Evolutionary conservation across 1,140 invertebrate species (phyloP).

Genomic region (Musca vetustissima): DNA sequence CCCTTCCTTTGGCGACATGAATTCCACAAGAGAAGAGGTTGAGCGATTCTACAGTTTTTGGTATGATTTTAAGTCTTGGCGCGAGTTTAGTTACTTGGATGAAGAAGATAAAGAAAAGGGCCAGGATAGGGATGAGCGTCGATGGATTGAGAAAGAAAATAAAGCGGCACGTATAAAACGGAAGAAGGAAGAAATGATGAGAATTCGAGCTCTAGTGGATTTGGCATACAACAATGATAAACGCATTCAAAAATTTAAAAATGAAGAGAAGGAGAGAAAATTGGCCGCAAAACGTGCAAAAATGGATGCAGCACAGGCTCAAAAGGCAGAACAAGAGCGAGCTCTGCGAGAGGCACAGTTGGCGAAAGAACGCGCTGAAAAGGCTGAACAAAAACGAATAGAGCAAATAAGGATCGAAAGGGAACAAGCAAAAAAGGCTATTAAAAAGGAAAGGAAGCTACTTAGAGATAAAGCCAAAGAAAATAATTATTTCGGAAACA

Average conservation of each 20-base stretch:
- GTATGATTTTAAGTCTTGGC: conserved; percentile 98
- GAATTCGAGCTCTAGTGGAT: conserved; percentile 88
- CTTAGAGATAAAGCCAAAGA: conserved; percentile 83
- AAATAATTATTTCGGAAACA: conserved; percentile 81
- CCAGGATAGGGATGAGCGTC: conserved; percentile 90
- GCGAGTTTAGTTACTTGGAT: conserved; percentile 98
- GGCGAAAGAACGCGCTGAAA: conserved; percentile 82
- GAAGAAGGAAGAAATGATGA: conserved; percentile 95
- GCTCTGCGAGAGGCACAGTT: conserved; percentile 69
- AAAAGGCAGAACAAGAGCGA: conserved; percentile 81
- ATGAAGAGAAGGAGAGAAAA: conserved; percentile 92
- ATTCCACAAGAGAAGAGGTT: conserved; percentile 71
- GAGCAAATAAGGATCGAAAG: conserved; percentile 85
- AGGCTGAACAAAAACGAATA: conserved; percentile 74
- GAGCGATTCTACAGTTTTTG: conserved; percentile 89
- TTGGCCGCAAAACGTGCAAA: conserved; percentile 85
- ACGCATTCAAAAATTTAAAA: conserved; percentile 86
- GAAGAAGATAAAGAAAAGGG: conserved; percentile 98
- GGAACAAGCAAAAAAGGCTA: conserved; percentile 77
- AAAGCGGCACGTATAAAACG: conserved; percentile 85
- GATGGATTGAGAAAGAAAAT: conserved; percentile 98
- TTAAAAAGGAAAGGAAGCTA: conserved; percentile 85
- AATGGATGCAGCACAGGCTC: conserved; percentile 83
- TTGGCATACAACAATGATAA: conserved; percentile 93
- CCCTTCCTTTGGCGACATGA: conserved; percentile 78